A percentile compares a stretch with the other conserved stretches of the same genome.
These are phyloP conservation scores for Eleutherodactylus coqui DNA, from an alignment of 2,797 vertebrate genomes.

Conservation along the genomic window DNA sequence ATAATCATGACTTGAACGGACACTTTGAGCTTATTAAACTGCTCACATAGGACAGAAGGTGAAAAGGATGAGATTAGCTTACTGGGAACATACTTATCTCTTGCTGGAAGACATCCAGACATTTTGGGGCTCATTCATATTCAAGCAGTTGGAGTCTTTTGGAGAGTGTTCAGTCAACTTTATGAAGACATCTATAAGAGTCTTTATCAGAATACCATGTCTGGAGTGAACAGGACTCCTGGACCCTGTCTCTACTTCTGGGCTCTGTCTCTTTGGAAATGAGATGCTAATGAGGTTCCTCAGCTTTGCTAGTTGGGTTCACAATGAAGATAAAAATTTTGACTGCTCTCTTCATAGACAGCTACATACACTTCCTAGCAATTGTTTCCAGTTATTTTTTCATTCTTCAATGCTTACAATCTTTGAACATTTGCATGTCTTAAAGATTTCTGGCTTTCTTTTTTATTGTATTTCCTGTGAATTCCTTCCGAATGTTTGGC, in stretches of 20 bases:
- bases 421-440: not conserved
- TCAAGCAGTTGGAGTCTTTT: not conserved
- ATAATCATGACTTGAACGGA: not conserved
- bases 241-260: not conserved
- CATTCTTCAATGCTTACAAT: not conserved
- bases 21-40: not conserved
- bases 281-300: not conserved
- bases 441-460: not conserved
- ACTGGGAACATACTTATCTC: not conserved
- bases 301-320: not conserved
- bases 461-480: conserved; percentile 1
- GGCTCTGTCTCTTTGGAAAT: not conserved
- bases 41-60: not conserved
- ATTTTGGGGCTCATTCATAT: not conserved
- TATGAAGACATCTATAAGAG: not conserved
- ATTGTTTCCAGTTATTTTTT: not conserved
- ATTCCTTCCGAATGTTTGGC: not conserved
- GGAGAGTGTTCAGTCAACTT: not conserved
- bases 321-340: not conserved
- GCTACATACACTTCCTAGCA: not conserved
- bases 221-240: not conserved
- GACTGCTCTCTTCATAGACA: not conserved
- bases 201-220: not conserved
- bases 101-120: not conserved
- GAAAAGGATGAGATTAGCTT: not conserved